These are phyloP conservation scores for Apocheima hispidaria DNA, from an alignment of 2,888 invertebrate genomes.

Conservation along the genomic window DNA sequence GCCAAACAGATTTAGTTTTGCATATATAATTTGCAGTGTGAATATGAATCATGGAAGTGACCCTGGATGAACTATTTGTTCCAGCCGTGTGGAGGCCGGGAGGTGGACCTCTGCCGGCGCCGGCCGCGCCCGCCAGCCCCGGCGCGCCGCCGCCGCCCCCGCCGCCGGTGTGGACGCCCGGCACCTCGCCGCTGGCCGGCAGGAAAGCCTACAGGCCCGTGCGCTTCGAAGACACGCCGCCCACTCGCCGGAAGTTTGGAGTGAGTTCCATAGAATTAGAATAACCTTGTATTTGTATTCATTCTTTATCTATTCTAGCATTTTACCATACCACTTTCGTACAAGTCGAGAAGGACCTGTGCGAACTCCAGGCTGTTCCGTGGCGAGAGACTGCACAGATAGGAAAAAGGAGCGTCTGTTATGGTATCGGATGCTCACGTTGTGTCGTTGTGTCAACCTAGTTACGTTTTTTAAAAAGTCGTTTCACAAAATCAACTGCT, in stretches of 20 bases:
- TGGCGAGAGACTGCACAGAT: not conserved
- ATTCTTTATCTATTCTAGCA: not conserved
- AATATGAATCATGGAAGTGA: not conserved
- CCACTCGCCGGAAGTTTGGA: conserved; percentile 73
- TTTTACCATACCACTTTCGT: not conserved
- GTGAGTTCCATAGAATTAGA: conserved; percentile 49
- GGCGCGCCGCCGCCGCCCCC: conserved; percentile 86
- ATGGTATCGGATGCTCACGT: not conserved
- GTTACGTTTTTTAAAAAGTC: not conserved
- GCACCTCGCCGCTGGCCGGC: conserved; percentile 90
- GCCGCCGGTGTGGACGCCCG: conserved; percentile 92
- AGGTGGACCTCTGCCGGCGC: conserved; percentile 59
- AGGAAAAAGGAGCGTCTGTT: not conserved
- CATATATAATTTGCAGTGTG: too few relatives aligned
- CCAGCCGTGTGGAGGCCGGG: conserved; percentile 81
- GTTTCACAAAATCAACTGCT: not conserved
- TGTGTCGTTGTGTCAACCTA: not conserved
- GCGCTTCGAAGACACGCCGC: conserved; percentile 82
- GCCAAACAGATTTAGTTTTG: too few relatives aligned
- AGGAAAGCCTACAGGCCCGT: conserved; percentile 93
- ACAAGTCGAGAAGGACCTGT: not conserved
- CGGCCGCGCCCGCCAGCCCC: conserved; percentile 73
- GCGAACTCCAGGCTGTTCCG: too few relatives aligned
- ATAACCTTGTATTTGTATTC: not conserved
- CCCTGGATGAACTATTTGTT: conserved; percentile 15